phyloP scores from a whole-genome alignment of 2,797 vertebrate genomes.

The Cephalopachus bancanus region DNA sequence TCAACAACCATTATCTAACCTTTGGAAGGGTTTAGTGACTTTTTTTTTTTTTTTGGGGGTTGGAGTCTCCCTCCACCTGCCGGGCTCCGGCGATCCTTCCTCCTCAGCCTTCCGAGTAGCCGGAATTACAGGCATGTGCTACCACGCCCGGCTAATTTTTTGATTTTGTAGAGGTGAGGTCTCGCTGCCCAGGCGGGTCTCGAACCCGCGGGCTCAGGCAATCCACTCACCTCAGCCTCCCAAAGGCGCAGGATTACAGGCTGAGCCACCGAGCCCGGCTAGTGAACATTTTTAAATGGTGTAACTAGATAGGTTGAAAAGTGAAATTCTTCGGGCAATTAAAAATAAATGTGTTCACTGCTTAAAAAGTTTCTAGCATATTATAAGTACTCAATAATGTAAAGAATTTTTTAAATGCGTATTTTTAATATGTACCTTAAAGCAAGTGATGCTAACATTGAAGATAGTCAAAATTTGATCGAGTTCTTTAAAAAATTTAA shows the following conservation, averaged over 20 bases:
- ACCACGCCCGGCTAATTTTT: too few species aligned
- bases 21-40: conserved; percentile 55
- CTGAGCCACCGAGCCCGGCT: too few species aligned
- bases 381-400: background rate
- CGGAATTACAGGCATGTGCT: too few species aligned
- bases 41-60: too few species aligned
- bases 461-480: conserved; percentile 11
- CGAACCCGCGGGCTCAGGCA: too few species aligned
- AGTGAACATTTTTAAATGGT: background rate
- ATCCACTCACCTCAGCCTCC: too few species aligned
- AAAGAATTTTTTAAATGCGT: background rate
- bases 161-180: too few species aligned
- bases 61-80: too few species aligned
- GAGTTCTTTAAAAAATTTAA: conserved; percentile 43
- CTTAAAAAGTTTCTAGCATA: background rate
- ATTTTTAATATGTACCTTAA: background rate
- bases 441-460: background rate
- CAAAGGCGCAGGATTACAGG: too few species aligned
- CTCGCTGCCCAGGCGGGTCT: too few species aligned
- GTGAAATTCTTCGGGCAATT: conserved; percentile 47
- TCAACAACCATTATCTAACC: conserved; percentile 65
- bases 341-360: conserved; percentile 18
- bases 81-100: too few species aligned
- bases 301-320: conserved; percentile 42
- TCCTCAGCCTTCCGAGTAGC: too few species aligned